phyloP scores from a whole-genome alignment of 2,797 vertebrate genomes.

The Gymnoscopelus microlampas region DNA sequence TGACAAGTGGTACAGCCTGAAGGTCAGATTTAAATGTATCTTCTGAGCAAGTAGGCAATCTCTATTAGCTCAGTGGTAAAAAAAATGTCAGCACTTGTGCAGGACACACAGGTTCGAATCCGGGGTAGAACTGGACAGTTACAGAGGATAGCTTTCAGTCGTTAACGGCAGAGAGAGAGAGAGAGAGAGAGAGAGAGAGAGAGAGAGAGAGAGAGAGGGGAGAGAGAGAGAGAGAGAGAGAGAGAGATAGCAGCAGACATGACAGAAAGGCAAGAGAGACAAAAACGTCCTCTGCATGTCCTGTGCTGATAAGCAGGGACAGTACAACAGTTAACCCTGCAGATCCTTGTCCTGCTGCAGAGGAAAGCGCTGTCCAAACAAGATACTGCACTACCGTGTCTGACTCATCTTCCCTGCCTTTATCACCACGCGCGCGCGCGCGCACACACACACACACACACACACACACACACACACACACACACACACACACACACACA shows the following conservation, averaged over 20 bases:
- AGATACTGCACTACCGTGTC: slow-evolving; percentile 50
- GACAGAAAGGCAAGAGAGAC: slow-evolving; percentile 8
- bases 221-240: slow-evolving; percentile 1
- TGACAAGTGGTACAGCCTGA: no score
- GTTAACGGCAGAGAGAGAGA: no score
- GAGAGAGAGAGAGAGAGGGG: not conserved
- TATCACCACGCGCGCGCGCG: slow-evolving; percentile 23
- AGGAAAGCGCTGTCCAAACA: slow-evolving; percentile 79
- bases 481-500: no score
- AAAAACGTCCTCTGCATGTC: slow-evolving; percentile 41
- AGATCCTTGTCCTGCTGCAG: slow-evolving; percentile 26
- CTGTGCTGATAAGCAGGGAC: slow-evolving; percentile 36
- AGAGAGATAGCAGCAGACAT: not conserved
- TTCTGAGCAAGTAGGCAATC: no score
- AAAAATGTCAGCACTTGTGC: no score
- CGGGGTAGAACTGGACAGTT: no score
- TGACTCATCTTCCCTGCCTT: slow-evolving; percentile 62
- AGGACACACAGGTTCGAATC: no score
- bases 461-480: no score
- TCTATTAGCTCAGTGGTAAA: no score
- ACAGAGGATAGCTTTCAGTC: no score
- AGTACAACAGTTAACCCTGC: slow-evolving; percentile 48
- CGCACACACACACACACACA: no score
- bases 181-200: not conserved
- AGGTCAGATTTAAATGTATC: no score